Base-by-base conservation (phyloP, 37 sponge, comb jelly and placozoan species). In the Hexactinellida sp. region DNA sequence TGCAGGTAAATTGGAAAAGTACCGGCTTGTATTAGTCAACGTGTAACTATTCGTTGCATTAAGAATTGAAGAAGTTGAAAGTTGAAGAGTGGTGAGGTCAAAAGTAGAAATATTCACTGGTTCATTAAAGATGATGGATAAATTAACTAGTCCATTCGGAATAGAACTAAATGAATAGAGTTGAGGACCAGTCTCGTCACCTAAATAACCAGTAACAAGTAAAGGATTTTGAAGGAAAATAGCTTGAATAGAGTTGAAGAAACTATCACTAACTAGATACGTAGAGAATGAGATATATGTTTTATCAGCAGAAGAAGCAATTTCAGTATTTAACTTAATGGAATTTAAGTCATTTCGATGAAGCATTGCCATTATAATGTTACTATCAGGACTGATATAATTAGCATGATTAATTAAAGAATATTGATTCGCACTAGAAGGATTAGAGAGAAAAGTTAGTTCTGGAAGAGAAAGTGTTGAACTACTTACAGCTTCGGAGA, bases 51-150 rank as follows among this genome's bases (percentile, higher is more conserved):
- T 63, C 1, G 84, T 86, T 9, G 1, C 7, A 37, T 37, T 38
- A 36, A 23, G 82, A 84, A 32, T 85, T 24, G 86, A 82, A 13
- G 86, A 32, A 19, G 89, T 55, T 5, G 83, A 54, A 38, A 85
- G 28, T 85, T 63, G 30, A n/a, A 94, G 54, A 24, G 34, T 34
- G n/a, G 55, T 37, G 0, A 83, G 82, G 71, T 88, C 85, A 36
- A 93, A 88, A 37, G 92, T 82, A 32, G 84, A 84, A 7, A 37
- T 84, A 37, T 82, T 87, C 37, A 93, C 91, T 37, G 96, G 90
- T 38, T 95, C 96, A 87, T 63, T 86, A 51, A 95, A 93, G 36
- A 38, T 38, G 7, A 95, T n/a, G 24, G 92, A 90, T 35, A 95
- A 82, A 63, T 63, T 63, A 28, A 63, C 30, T 7, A 63, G 76